Evolutionary conservation across 2,113 vertebrate genomes (phyloP).

Genomic region (Geococcyx californianus): DNA sequence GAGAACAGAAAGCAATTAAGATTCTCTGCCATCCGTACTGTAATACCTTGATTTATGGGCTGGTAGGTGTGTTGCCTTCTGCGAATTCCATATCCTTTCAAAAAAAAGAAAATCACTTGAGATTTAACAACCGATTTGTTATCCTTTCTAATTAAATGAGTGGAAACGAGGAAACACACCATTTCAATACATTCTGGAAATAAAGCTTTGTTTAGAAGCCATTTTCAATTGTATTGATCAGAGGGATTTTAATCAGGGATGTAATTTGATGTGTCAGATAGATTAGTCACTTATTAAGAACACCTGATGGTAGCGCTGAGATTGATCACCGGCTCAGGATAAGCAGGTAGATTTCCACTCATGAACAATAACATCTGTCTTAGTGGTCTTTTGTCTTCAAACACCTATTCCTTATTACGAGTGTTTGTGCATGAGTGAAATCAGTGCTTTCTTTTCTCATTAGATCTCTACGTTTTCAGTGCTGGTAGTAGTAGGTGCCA

Average conservation of each 20-base stretch:
- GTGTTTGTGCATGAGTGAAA: neutral
- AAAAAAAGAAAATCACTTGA: neutral
- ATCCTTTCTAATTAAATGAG: conserved; percentile 45
- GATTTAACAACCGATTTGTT: neutral
- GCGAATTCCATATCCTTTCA: neutral
- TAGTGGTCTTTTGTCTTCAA: neutral
- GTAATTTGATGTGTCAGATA: conserved; percentile 12
- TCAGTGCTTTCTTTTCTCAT: neutral
- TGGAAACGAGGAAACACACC: neutral
- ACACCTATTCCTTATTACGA: neutral
- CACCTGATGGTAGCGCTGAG: neutral
- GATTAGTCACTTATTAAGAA: neutral
- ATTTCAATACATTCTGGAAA: neutral
- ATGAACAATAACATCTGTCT: neutral
- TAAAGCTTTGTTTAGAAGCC: conserved; percentile 8
- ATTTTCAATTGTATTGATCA: conserved; percentile 20
- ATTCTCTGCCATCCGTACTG: neutral
- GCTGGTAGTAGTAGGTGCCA: neutral
- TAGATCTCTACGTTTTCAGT: neutral
- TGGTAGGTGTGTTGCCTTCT: neutral
- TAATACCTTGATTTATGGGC: neutral
- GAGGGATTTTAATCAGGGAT: conserved; percentile 29
- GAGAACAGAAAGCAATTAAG: neutral
- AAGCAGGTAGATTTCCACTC: neutral
- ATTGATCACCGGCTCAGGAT: neutral